Conservation (phyloP, 2,113 vertebrate genomes). For the Miniopterus natalensis region DNA sequence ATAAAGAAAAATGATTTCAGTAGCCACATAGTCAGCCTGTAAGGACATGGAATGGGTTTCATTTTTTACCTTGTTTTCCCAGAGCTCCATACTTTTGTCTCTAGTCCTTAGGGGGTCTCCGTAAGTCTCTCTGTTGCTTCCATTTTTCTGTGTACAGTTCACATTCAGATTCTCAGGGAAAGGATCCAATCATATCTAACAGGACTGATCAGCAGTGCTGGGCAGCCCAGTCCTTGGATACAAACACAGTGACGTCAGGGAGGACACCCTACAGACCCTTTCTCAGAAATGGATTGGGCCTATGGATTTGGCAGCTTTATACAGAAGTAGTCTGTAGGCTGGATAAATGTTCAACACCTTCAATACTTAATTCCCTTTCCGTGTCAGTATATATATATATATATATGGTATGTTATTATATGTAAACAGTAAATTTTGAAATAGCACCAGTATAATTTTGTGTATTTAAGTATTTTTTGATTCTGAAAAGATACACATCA, state of each 20-base stretch:
- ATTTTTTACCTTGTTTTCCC: background rate
- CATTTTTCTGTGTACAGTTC: background rate
- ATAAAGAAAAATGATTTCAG: background rate
- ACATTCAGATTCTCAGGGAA: background rate
- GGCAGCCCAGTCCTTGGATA: background rate
- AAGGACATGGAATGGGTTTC: background rate
- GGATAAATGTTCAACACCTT: background rate
- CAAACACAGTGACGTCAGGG: background rate
- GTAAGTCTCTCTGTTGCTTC: background rate
- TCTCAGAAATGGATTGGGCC: background rate
- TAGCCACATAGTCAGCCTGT: background rate
- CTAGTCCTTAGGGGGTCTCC: background rate
- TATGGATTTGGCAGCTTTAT: background rate
- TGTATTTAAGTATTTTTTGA: background rate
- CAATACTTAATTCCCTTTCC: background rate
- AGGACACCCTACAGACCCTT: background rate
- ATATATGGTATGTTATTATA: background rate
- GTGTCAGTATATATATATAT: no score
- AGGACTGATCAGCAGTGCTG: background rate
- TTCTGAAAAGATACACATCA: background rate
- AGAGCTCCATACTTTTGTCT: background rate
- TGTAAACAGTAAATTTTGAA: background rate
- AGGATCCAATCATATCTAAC: fast-evolving
- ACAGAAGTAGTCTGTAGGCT: background rate
- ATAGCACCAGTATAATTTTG: background rate